Evolutionary conservation across 1,140 invertebrate genomes (phyloP).

Genomic region (Drosophila truncata): DNA sequence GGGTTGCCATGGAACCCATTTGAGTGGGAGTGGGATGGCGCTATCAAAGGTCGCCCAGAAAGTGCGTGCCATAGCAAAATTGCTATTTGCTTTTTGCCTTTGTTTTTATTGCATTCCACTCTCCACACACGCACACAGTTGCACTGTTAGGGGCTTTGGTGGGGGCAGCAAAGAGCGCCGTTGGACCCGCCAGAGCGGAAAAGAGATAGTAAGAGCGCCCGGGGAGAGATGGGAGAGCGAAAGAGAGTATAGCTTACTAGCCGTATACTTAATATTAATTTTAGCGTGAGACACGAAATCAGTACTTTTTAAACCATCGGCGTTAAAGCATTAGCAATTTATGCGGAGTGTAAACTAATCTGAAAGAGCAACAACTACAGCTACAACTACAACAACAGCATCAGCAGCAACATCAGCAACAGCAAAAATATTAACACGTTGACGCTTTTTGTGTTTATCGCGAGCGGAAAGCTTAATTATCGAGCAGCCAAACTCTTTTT

Average conservation of each 20-base stretch:
- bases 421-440: slow-evolving; percentile 59
- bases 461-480: slow-evolving; percentile 54
- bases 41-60: slow-evolving; percentile 9
- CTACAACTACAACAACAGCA: slow-evolving; percentile 7
- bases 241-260: slow-evolving; percentile 19
- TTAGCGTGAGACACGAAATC: slow-evolving; percentile 73
- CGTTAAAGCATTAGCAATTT: slow-evolving; percentile 62
- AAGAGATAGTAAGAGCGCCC: slow-evolving; percentile 27
- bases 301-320: slow-evolving; percentile 69
- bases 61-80: slow-evolving; percentile 34
- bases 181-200: slow-evolving; percentile 8
- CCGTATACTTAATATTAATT: slow-evolving; percentile 52
- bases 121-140: slow-evolving; percentile 10
- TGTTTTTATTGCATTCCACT: slow-evolving; percentile 44
- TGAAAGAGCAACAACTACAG: slow-evolving; percentile 32
- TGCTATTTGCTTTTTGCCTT: slow-evolving; percentile 15
- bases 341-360: slow-evolving; percentile 50
- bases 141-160: not conserved
- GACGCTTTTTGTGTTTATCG: slow-evolving; percentile 65
- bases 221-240: slow-evolving; percentile 16
- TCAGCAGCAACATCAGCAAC: slow-evolving; percentile 15
- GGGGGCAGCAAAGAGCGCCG: slow-evolving; percentile 17
- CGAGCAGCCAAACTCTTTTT: slow-evolving; percentile 24
- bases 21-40: not conserved
- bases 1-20: slow-evolving; percentile 3